A percentile compares a stretch with the other conserved stretches of the same genome.
Conservation (phyloP, 2,888 invertebrate species). For the Tricholauxania praeusta region DNA sequence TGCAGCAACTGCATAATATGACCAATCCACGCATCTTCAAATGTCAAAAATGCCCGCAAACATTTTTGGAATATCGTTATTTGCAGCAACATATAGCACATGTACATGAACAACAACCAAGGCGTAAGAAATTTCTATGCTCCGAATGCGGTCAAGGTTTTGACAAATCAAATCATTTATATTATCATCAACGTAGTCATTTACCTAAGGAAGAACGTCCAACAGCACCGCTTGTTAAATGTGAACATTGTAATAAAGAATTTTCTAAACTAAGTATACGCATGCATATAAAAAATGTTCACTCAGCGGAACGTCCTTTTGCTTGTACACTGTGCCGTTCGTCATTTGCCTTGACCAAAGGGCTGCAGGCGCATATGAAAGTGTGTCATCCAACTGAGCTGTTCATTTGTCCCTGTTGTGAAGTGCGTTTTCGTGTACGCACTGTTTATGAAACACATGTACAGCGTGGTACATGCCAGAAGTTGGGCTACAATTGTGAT, state of each 20-base stretch:
- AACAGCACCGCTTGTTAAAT: conserved; percentile 1
- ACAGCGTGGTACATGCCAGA: conserved; percentile 34
- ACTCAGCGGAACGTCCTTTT: conserved; percentile 23
- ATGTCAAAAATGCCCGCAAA: conserved; percentile 19
- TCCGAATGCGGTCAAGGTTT: conserved; percentile 30
- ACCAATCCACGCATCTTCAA: conserved; percentile 33
- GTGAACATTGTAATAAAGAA: conserved; percentile 23
- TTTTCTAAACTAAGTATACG: conserved; percentile 25
- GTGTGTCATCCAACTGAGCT: conserved; percentile 32
- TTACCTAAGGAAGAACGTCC: conserved; percentile 27
- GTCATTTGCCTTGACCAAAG: conserved; percentile 22
- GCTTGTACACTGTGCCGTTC: conserved; percentile 25
- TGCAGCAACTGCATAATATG: conserved; percentile 16
- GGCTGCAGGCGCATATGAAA: conserved; percentile 29
- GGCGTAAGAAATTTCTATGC: conserved; percentile 23
- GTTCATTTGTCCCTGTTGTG: conserved; percentile 30
- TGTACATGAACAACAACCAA: conserved; percentile 30
- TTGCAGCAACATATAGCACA: conserved; percentile 25
- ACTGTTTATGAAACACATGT: conserved; percentile 32
- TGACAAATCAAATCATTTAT: conserved; percentile 27
- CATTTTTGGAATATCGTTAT: conserved; percentile 33
- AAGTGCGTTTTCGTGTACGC: conserved; percentile 32
- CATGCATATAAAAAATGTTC: conserved; percentile 26
- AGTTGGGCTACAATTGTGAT: conserved; percentile 30
- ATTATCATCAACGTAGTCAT: conserved; percentile 33